Evolutionary conservation across 2,888 invertebrate genomes (phyloP).

Genomic region (Zhuqinia jingwanae): DNA sequence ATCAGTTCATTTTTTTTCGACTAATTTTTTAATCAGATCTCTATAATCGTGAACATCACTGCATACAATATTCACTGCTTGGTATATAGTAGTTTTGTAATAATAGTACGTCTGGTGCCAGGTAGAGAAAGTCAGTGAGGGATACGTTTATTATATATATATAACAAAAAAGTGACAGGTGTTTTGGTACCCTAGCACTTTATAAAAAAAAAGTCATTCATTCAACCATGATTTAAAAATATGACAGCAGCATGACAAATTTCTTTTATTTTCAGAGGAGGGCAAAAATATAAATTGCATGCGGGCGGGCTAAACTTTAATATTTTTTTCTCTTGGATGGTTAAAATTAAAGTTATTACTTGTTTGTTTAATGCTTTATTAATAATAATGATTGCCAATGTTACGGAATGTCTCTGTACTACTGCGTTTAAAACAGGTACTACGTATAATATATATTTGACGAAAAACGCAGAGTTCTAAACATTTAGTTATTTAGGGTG

Average conservation of each 20-base stretch:
- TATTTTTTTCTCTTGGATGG: not conserved
- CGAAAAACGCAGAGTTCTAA: conserved; percentile 18
- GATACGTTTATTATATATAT: no score
- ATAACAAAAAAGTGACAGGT: no score
- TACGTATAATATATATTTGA: conserved; percentile 15
- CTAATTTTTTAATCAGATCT: not conserved
- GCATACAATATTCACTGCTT: no score
- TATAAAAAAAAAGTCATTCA: not conserved
- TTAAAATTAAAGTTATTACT: conserved; percentile 8
- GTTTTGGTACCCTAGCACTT: no score
- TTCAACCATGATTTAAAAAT: not conserved
- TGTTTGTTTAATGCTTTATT: not conserved
- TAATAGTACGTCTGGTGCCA: no score
- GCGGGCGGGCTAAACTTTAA: not conserved
- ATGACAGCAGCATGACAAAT: not conserved
- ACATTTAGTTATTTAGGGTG: not conserved
- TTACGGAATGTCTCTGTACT: conserved; percentile 49
- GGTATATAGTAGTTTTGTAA: no score
- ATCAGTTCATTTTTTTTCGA: conserved; percentile 11
- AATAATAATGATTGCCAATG: conserved; percentile 42
- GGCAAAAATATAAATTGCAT: not conserved
- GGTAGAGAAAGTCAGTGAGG: no score
- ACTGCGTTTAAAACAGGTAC: conserved; percentile 50
- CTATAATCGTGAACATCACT: not conserved
- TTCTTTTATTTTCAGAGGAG: not conserved